Evolutionary conservation across 37 sponge, comb jelly and placozoan genomes (phyloP).

Genomic region (Ianthella basta): DNA sequence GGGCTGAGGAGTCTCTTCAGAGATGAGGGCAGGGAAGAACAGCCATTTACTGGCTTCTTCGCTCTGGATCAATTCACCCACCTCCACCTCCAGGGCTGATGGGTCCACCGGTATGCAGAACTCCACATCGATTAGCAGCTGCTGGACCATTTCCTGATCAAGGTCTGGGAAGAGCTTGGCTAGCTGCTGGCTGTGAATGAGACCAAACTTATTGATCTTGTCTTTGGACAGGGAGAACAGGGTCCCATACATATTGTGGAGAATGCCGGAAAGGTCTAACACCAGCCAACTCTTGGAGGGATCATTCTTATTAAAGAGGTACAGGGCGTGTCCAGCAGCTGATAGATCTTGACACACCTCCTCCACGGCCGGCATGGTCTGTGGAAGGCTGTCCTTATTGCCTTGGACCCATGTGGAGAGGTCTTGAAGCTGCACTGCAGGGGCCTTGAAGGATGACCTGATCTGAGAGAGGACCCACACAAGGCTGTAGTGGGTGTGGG

Average conservation of each 20-base stretch:
- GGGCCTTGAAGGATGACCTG: not conserved
- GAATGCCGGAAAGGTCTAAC: not conserved
- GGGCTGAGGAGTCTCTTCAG: no score
- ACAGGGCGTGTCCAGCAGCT: not conserved
- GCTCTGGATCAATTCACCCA: not conserved
- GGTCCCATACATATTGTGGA: constrained; percentile 9
- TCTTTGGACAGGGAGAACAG: constrained; percentile 13
- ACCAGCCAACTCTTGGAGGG: constrained; percentile 5
- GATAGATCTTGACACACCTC: constrained; percentile 4
- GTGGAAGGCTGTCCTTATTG: not conserved
- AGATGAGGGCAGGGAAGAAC: no score
- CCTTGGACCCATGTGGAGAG: not conserved
- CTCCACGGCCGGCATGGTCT: not conserved
- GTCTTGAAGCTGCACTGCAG: not conserved
- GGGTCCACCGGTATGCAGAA: constrained; percentile 9
- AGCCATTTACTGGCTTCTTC: no score
- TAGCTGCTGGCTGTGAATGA: not conserved
- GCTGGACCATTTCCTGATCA: not conserved
- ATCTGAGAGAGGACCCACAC: not conserved
- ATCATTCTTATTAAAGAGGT: not conserved
- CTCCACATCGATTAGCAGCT: constrained; percentile 4
- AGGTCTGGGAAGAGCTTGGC: not conserved
- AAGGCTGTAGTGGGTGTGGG: not conserved
- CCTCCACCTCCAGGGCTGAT: not conserved
- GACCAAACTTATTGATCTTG: constrained; percentile 7